Evolutionary conservation across 2,797 vertebrate genomes (phyloP).

Genomic region (Serranus cabrilla): DNA sequence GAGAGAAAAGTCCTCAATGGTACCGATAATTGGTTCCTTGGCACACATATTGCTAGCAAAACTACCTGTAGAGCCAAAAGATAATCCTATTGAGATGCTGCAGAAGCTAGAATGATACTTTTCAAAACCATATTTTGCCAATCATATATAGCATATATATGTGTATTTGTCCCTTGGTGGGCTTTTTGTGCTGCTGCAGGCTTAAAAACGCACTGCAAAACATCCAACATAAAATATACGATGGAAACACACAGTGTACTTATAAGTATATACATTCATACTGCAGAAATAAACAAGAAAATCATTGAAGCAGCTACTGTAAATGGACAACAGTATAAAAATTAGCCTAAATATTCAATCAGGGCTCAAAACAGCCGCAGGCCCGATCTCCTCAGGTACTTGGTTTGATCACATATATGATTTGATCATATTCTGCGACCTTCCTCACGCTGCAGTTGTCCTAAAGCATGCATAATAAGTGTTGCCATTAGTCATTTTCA

Average conservation of each 20-base stretch:
- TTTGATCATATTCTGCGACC: conserved; percentile 12
- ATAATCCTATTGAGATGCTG: conserved; percentile 9
- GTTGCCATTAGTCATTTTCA: conserved; percentile 56
- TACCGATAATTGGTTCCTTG: conserved; percentile 27
- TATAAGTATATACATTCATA: neutral
- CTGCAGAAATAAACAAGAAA: conserved; percentile 8
- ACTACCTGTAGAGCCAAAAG: neutral
- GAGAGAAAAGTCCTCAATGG: conserved; percentile 35
- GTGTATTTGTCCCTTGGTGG: too few relatives aligned
- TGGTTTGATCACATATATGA: conserved; percentile 32
- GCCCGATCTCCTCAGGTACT: conserved; percentile 28
- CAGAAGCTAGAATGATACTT: conserved; percentile 2
- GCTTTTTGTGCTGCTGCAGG: too few relatives aligned
- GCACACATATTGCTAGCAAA: neutral
- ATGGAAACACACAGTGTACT: too few relatives aligned
- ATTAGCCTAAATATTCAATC: conserved; percentile 27
- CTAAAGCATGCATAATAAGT: conserved; percentile 34
- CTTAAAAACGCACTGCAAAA: too few relatives aligned
- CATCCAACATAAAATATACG: too few relatives aligned
- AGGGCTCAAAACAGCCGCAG: conserved; percentile 10
- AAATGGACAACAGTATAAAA: conserved; percentile 34
- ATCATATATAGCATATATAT: conserved; percentile 5
- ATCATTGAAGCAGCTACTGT: conserved; percentile 34
- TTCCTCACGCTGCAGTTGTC: conserved; percentile 15
- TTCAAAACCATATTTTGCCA: conserved; percentile 12